Evolutionary conservation across 2,888 invertebrate species (phyloP), one percentile per base, ranked within the genome.

Genomic region (Heliconius charithonia): DNA sequence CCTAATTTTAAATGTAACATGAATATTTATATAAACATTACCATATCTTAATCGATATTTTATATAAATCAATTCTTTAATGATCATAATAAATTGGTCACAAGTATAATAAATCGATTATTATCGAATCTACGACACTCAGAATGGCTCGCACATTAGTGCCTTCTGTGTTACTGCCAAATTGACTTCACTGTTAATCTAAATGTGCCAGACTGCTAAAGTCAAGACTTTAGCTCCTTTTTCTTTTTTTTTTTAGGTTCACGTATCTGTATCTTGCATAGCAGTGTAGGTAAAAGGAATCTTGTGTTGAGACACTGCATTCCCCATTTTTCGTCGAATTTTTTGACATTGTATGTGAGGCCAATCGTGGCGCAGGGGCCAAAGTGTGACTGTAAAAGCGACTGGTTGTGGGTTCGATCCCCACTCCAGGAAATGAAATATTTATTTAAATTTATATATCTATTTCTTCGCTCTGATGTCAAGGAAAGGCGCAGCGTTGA

Each of bases 1-100:
- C 41, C 69, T 45, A 41, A 69, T 69, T 69, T 69, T 25, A 69
- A 69, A 69, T 69, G 69, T 69, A 37, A 69, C 69, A 69, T 41
- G 69, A 69, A 69, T 69, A 69, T 69, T 69, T 25, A 69, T 67
- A 25, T 1, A 25, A 25, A 25, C 66, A 69, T 69, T 69, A 25
- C 3, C 69, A 45, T 69, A 69, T 69, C 69, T 45, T 41, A 45
- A 45, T 19, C 41, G 41, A 25, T 7, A 41, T 13, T 25, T 69
- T 45, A 25, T 3, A 69, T 69, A 69, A 69, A 69, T 69, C 41
- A 69, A 25, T 45, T 45, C 41, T 69, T 69, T 69, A 69, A 69
- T 45, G 69, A 69, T 69, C 41, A 25, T 45, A 69, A 69, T 69
- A 69, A 69, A 69, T 69, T 69, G 16, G 16, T 25, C 25, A 27